Evolutionary conservation across 2,113 vertebrate species (phyloP), one percentile per base, ranked within the genome.

Genomic region (Eptatretus burgeri): DNA sequence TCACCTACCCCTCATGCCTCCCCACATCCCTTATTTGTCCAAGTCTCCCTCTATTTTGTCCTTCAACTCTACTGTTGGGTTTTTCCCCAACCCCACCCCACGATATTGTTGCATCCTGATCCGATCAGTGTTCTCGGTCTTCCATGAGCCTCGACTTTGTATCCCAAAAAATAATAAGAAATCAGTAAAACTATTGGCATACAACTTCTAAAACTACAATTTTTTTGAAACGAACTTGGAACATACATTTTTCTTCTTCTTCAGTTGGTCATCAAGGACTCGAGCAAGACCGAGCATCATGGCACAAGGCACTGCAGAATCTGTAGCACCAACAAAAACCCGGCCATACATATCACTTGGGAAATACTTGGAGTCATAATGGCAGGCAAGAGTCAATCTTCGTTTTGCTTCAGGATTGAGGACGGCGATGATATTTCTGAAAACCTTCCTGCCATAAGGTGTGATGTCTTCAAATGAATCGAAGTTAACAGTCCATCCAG

Each of bases 281-380:
- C 75, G 71, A 1, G 71, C 82, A 18, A 85, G 69, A 68, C 88
- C 83, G 66, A 83, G 71, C 51, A 84, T 76, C 67, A 83, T 75
- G 56, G 82, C 77, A 5, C 82, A 84, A 50, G 84, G 83, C 49
- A 86, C 77, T 0, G 85, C 85, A 0, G 84, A 88, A 69, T 91
- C 85, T 0, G 81, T 83, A 67, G 82, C 84, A 2, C 83, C 85
- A 14, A 88, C 62, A 50, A 87, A 91, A 11, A 72, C 66, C 52
- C 64, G 66, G 10, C 70, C 60, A 17, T 50, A 70, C 0, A 70
- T 68, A 51, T 76, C 75, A 0, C 69, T 60, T 0, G 78, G 76
- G 62, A 85, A 69, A 56, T 73, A 70, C 71, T 91, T 89, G 7
- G 83, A 83, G 75, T 89, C 85, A 0, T 84, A 82, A 72, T 91